Percentiles rank a stretch among this genome's conserved stretches.
Conservation (phyloP, 2,797 vertebrate genomes). For the Danio tinwini region DNA sequence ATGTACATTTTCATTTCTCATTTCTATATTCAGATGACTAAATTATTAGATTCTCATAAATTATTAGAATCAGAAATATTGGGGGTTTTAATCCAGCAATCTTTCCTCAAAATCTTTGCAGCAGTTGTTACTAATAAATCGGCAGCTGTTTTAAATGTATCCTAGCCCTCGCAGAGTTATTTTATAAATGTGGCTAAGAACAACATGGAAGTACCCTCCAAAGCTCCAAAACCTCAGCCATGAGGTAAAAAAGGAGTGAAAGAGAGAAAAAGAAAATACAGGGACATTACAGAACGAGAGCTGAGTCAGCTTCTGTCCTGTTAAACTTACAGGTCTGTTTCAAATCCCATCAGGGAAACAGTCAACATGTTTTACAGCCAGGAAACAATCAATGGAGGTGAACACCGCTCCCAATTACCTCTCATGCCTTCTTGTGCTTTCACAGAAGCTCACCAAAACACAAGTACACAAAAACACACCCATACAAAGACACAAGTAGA, state of each 20-base stretch:
- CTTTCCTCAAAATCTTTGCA: neutral
- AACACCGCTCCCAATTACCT: conserved; percentile 43
- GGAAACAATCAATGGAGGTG: conserved; percentile 47
- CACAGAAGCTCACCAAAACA: conserved; percentile 54
- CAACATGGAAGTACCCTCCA: conserved; percentile 45
- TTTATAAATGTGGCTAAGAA: neutral
- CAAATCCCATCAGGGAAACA: conserved; percentile 39
- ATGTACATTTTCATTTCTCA: neutral
- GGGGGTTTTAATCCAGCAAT: neutral
- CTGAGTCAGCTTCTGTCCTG: conserved; percentile 41
- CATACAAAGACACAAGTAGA: conserved; percentile 56
- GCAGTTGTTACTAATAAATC: neutral
- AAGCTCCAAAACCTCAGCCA: conserved; percentile 12
- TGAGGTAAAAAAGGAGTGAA: neutral
- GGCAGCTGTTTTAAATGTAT: conserved; percentile 14
- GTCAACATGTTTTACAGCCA: conserved; percentile 38
- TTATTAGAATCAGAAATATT: neutral
- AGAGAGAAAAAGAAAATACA: neutral
- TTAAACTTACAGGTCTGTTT: conserved; percentile 39
- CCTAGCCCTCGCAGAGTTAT: neutral
- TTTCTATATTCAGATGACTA: too few relatives aligned
- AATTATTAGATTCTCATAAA: neutral
- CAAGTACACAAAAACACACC: conserved; percentile 32
- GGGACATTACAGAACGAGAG: neutral
- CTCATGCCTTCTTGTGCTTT: neutral